Base-by-base conservation (phyloP, 2,113 vertebrate species). In the Miniopterus natalensis region DNA sequence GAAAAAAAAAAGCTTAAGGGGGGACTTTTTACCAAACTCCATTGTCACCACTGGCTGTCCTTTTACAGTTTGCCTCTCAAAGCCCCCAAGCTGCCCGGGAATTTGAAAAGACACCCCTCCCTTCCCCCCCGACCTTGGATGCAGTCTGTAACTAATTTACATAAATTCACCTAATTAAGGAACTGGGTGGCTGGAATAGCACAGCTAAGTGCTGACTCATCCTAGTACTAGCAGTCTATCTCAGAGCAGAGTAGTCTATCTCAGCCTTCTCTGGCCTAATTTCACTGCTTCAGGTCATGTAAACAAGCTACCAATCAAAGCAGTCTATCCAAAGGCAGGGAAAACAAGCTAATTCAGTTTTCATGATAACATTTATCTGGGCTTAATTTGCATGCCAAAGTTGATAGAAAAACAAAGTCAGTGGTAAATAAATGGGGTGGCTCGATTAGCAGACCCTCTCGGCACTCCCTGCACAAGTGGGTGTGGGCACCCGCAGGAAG, bases 301-400 rank as follows among this genome's bases (percentile, higher is more conserved):
- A n/a, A 95, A 78, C n/a, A 86, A 61, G 40, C 59, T 57, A 83
- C 20, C 45, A 8, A 55, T 21, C 68, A 88, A 95, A 68, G n/a
- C 4, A 61, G 5, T 71, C 18, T 57, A 47, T 53, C 36, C 53
- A 57, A 40, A 45, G 5, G 36, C 55, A 84, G 45, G 45, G 31
- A 27, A 94, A 96, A 92, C n/a, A 88, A 85, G 18, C n/a, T 90
- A 92, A 90, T 68, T 57, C 51, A 6, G 40, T 70, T 92, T 93
- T 59, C 25, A 78, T 4, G 47, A 6, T 47, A 88, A 70, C 23
- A 93, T 84, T 77, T 90, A 85, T 51, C 55, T 88, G 49, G 36
- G 42, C 45, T 96, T 81, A 85, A 85, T 78, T 15, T 77, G 18
- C 45, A 87, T 73, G 59, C 47, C 84, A 63, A 59, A 86, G 45